phyloP scores from a whole-genome alignment of 2,888 invertebrate species.

The Aethes cnicana region DNA sequence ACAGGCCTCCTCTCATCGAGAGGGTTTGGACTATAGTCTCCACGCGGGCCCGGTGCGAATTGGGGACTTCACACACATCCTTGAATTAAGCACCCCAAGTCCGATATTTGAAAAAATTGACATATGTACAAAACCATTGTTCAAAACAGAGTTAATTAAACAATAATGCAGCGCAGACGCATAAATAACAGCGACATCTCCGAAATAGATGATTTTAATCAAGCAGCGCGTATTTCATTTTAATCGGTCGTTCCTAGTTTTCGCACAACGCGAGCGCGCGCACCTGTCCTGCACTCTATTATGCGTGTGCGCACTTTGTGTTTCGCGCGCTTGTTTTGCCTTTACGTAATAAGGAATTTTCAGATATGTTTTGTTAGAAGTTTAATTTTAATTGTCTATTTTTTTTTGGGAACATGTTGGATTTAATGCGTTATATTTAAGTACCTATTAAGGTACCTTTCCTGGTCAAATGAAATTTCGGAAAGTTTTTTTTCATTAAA shows the following conservation, averaged over 20 bases:
- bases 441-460: too few relatives aligned
- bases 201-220: conserved; percentile 34
- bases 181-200: conserved; percentile 75
- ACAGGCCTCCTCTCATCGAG: too few relatives aligned
- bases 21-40: too few relatives aligned
- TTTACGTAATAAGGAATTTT: conserved; percentile 9
- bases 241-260: conserved; percentile 65
- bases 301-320: conserved; percentile 54
- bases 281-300: conserved; percentile 72
- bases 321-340: conserved; percentile 41
- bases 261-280: conserved; percentile 64
- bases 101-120: too few relatives aligned
- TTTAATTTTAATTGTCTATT: too few relatives aligned
- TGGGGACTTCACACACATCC: too few relatives aligned
- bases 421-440: too few relatives aligned
- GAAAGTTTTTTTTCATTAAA: too few relatives aligned
- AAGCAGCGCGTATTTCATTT: conserved; percentile 62
- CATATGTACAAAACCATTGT: neutral
- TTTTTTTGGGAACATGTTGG: too few relatives aligned
- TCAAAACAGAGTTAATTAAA: conserved; percentile 33
- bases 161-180: conserved; percentile 46
- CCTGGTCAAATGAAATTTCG: too few relatives aligned
- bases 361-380: neutral
- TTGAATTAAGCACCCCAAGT: too few relatives aligned
- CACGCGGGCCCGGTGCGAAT: too few relatives aligned